Evolutionary conservation across 2,888 invertebrate genomes (phyloP), one percentile per base, ranked within the genome.

Genomic region (Papilio protenor): DNA sequence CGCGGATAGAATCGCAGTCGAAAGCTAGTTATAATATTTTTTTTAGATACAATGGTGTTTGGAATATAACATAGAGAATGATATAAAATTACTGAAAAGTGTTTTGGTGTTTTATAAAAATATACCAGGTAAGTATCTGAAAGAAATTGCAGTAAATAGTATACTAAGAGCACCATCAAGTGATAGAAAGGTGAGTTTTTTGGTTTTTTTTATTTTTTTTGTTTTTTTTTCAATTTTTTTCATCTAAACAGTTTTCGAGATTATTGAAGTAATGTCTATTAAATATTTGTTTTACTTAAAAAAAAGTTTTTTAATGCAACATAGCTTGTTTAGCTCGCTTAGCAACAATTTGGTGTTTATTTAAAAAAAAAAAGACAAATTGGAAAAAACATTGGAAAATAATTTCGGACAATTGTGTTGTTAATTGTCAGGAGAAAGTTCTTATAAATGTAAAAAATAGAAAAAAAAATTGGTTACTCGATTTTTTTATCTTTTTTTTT

Each of bases 1-100:
- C 33, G 33, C 33, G 33, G 3, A 33, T 33, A 33, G 33, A 33
- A 33, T 33, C 5, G 33, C 33, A 4, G 33, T 33, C 33, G 33
- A 33, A 33, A 33, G 33, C 33, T 33, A 33, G 21, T 57, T 21
- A 12, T n/a, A n/a, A n/a, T n/a, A 33, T 47, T 16, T 74, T 64
- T 79, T 82, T 0, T 81, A 90, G 90, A 82, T 89, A 5, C 82
- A 83, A 0, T 86, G 87, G 85, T 86, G 85, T 47, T 84, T 91
- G 57, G 83, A 83, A 3, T 80, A 84, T 0, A 79, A 80, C 1
- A 77, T 84, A 1, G 78, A 80, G 0, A 81, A 85, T 78, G 84
- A 85, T 21, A 85, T 86, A 0, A 84, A 83, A 0, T 79, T 91
- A 27, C 71, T 90, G 0, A 84, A 86, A 14, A 82, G 85, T 0